Conservation (phyloP, 2,113 vertebrate genomes). For the Sander vitreus region DNA sequence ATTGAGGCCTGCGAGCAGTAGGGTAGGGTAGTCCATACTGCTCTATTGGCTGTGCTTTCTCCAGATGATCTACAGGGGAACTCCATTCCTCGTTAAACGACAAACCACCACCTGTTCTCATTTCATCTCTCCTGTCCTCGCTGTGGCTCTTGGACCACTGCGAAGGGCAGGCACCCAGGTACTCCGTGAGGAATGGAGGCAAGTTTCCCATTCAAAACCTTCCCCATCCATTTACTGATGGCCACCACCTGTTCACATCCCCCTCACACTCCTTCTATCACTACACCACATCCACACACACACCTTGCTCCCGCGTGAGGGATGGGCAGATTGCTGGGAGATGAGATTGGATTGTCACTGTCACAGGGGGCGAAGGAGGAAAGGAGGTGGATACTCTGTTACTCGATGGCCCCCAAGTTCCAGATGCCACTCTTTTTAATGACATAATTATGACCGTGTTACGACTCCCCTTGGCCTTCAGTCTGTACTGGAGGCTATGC, state of each 20-base stretch:
- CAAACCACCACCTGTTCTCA: conserved; percentile 81
- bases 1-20: conserved; percentile 21
- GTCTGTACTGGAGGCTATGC: conserved; percentile 35
- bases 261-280: neutral
- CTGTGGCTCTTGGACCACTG: conserved; percentile 71
- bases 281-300: neutral
- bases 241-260: conserved; percentile 82
- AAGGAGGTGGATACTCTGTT: conserved; percentile 53
- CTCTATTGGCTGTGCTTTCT: conserved; percentile 39
- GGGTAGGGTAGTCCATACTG: neutral
- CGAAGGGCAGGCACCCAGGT: conserved; percentile 81
- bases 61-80: conserved; percentile 60
- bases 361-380: conserved; percentile 65
- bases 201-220: conserved; percentile 77
- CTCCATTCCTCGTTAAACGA: conserved; percentile 66
- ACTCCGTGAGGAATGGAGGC: conserved; percentile 78
- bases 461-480: conserved; percentile 66
- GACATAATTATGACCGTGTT: conserved; percentile 70
- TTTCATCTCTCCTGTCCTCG: conserved; percentile 72
- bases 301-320: conserved; percentile 43
- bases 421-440: conserved; percentile 79
- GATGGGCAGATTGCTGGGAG: conserved; percentile 66
- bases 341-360: conserved; percentile 65
- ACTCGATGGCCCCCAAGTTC: conserved; percentile 69
- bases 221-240: conserved; percentile 81